Conservation (phyloP, 2,888 invertebrate genomes). For the Drosophila mulleri region DNA sequence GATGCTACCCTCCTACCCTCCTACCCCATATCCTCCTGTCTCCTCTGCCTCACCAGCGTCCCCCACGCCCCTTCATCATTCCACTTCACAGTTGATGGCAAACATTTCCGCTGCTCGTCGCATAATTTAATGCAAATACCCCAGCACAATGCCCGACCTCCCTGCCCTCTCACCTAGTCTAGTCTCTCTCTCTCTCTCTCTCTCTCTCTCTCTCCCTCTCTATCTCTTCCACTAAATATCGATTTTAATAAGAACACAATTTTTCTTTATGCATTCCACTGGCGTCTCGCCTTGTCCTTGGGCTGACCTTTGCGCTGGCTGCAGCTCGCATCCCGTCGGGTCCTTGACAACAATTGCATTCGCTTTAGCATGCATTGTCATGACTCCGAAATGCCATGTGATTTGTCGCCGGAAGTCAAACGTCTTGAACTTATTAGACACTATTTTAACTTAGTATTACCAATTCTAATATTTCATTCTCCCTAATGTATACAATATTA, state of each 20-base stretch:
- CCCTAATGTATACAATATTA: conserved; percentile 9
- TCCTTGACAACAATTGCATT: conserved; percentile 40
- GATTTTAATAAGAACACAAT: conserved; percentile 67
- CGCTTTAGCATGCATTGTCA: not conserved
- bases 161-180: conserved; percentile 14
- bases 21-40: not conserved
- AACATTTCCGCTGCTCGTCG: conserved; percentile 80
- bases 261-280: conserved; percentile 64
- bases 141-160: conserved; percentile 15
- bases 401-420: not conserved
- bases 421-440: conserved; percentile 1
- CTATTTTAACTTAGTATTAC: not conserved
- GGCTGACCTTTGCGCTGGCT: conserved; percentile 62
- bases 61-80: not conserved
- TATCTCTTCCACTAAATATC: conserved; percentile 60
- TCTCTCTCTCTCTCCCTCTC: conserved; percentile 33
- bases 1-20: not conserved
- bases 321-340: conserved; percentile 3
- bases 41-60: not conserved
- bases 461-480: not conserved
- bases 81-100: conserved; percentile 66
- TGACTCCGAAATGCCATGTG: not conserved
- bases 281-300: conserved; percentile 65
- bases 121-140: conserved; percentile 78
- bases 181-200: conserved; percentile 43